Evolutionary conservation across 2,888 invertebrate genomes (phyloP).

Genomic region (Ormyrus pomaceus): DNA sequence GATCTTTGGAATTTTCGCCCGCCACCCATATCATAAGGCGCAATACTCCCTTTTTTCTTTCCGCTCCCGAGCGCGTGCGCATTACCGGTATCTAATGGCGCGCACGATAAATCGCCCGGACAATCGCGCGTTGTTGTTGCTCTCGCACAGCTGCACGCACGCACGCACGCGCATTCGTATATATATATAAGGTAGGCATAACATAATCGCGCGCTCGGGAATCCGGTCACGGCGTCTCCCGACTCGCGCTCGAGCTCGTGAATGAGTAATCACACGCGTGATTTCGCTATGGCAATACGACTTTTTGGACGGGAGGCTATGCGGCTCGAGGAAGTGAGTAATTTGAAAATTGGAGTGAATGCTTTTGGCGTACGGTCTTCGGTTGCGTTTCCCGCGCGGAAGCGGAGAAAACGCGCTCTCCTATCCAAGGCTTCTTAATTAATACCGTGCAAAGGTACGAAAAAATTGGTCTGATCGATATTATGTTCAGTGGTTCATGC

Average conservation of each 20-base stretch:
- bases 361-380: too few relatives aligned
- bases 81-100: neutral
- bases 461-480: too few relatives aligned
- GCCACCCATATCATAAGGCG: neutral
- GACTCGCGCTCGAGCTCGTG: slow-evolving; percentile 31
- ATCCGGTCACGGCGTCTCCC: slow-evolving; percentile 48
- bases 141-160: neutral
- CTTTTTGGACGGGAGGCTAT: too few relatives aligned
- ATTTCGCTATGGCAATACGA: neutral
- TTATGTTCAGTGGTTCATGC: too few relatives aligned
- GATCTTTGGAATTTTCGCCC: slow-evolving; percentile 14
- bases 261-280: slow-evolving; percentile 21
- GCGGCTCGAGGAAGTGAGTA: too few relatives aligned
- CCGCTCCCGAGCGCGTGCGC: too few relatives aligned
- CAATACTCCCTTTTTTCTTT: neutral
- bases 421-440: too few relatives aligned
- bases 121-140: slow-evolving; percentile 15
- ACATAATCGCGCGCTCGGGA: slow-evolving; percentile 36
- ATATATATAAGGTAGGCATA: neutral
- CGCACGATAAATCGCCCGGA: slow-evolving; percentile 30
- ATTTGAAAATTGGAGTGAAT: too few relatives aligned
- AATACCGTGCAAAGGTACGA: too few relatives aligned
- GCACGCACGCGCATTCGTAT: neutral
- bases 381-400: too few relatives aligned
- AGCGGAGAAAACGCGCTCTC: too few relatives aligned